Conservation (phyloP, 1,140 invertebrate species). For the Aphaenogaster ashmeadi region DNA sequence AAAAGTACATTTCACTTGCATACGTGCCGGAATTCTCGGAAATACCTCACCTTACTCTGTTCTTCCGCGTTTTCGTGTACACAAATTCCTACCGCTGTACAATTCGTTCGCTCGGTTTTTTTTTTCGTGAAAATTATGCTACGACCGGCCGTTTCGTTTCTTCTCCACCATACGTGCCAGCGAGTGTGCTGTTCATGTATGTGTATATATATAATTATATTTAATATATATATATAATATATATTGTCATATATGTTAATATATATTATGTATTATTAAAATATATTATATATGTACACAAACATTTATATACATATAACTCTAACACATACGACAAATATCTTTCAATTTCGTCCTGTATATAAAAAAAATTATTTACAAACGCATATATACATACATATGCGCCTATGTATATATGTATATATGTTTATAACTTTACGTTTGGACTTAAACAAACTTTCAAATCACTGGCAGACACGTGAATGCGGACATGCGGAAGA, state of each 20-base stretch:
- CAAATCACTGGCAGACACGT: conserved; percentile 83
- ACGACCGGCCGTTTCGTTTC: conserved; percentile 47
- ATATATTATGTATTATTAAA: conserved; percentile 34
- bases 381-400: conserved; percentile 69
- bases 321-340: conserved; percentile 58
- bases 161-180: conserved; percentile 46
- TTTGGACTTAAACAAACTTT: conserved; percentile 78
- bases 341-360: conserved; percentile 25
- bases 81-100: conserved; percentile 81
- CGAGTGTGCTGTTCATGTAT: conserved; percentile 58
- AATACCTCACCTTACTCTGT: conserved; percentile 76
- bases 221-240: not conserved
- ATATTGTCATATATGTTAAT: not conserved
- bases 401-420: conserved; percentile 66
- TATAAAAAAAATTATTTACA: conserved; percentile 70
- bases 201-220: conserved; percentile 55
- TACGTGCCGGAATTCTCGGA: conserved; percentile 76
- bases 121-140: conserved; percentile 50
- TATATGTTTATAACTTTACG: conserved; percentile 26
- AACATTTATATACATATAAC: conserved; percentile 42
- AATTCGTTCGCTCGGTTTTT: conserved; percentile 73
- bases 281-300: conserved; percentile 27
- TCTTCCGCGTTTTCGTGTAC: conserved; percentile 75
- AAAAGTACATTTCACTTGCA: conserved; percentile 35
- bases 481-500: conserved; percentile 80